Evolutionary conservation across 1,140 invertebrate genomes (phyloP).

Genomic region (Aphelenchoides avenae): DNA sequence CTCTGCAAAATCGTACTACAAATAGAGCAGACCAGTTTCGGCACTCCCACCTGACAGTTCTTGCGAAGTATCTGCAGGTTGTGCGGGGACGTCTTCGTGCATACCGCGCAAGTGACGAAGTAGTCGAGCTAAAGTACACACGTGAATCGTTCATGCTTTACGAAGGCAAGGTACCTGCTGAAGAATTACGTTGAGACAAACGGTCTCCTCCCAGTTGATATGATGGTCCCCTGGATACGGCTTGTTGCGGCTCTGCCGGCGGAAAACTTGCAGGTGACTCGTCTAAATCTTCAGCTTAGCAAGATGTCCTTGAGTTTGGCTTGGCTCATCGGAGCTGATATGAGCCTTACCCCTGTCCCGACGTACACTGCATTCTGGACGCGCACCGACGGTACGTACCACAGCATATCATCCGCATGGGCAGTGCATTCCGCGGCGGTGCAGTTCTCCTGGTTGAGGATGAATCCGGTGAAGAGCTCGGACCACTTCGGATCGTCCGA

Average conservation of each 20-base stretch:
- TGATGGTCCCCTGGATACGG: constrained; percentile 83
- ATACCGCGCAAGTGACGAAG: constrained; percentile 89
- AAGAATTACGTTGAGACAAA: constrained; percentile 94
- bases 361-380: constrained; percentile 17
- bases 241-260: constrained; percentile 89
- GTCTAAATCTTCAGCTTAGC: constrained; percentile 18
- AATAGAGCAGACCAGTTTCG: constrained; percentile 1
- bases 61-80: constrained; percentile 87
- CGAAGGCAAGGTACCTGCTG: constrained; percentile 70
- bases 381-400: constrained; percentile 42
- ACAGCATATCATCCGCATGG: constrained; percentile 50
- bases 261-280: constrained; percentile 68
- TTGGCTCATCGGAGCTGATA: neutral
- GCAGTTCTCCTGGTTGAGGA: constrained; percentile 37
- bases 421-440: constrained; percentile 39
- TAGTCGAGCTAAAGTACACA: constrained; percentile 72
- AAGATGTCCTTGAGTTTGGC: constrained; percentile 5
- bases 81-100: constrained; percentile 90
- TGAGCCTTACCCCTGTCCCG: constrained; percentile 16
- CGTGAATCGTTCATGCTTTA: no score
- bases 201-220: constrained; percentile 98
- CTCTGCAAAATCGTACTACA: constrained; percentile 11
- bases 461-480: constrained; percentile 46
- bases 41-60: constrained; percentile 73
- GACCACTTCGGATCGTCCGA: constrained; percentile 32